Evolutionary conservation across 2,888 invertebrate genomes (phyloP).

Genomic region (Luperina nickerlii): DNA sequence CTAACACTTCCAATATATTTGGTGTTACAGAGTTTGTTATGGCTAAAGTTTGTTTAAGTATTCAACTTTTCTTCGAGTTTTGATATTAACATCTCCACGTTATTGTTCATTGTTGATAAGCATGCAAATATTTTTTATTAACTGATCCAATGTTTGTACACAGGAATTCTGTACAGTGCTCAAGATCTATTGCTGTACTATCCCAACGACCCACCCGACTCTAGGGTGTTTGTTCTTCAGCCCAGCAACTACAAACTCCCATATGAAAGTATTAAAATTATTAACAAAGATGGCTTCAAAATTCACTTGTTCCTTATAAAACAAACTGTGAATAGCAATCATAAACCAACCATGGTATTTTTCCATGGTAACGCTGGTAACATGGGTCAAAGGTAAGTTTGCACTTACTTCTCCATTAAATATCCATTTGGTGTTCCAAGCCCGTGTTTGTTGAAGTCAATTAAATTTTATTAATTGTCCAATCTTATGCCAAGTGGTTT

Average conservation of each 20-base stretch:
- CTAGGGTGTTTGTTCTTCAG: constrained; percentile 96
- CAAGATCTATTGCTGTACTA: constrained; percentile 97
- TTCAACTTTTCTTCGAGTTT: background rate
- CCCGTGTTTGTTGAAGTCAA: background rate
- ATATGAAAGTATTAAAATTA: constrained; percentile 94
- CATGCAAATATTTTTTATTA: background rate
- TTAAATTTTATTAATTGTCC: background rate
- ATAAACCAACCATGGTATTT: constrained; percentile 95
- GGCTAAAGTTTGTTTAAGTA: background rate
- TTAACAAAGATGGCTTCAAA: constrained; percentile 93
- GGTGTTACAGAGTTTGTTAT: background rate
- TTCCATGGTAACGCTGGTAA: constrained; percentile 99
- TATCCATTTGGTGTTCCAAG: background rate
- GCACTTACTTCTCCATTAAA: background rate
- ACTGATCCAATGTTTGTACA: constrained; percentile 61
- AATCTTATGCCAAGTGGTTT: background rate
- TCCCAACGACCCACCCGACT: constrained; percentile 97
- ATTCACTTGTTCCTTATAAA: constrained; percentile 95
- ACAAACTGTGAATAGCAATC: constrained; percentile 92
- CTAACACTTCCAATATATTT: background rate
- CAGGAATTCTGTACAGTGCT: constrained; percentile 95
- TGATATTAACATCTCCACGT: background rate
- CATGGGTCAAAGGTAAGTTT: constrained; percentile 95
- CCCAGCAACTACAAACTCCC: constrained; percentile 96
- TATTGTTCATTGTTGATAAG: background rate